phyloP scores from a whole-genome alignment of 1,140 invertebrate species.

The Drosophila biarmipes region DNA sequence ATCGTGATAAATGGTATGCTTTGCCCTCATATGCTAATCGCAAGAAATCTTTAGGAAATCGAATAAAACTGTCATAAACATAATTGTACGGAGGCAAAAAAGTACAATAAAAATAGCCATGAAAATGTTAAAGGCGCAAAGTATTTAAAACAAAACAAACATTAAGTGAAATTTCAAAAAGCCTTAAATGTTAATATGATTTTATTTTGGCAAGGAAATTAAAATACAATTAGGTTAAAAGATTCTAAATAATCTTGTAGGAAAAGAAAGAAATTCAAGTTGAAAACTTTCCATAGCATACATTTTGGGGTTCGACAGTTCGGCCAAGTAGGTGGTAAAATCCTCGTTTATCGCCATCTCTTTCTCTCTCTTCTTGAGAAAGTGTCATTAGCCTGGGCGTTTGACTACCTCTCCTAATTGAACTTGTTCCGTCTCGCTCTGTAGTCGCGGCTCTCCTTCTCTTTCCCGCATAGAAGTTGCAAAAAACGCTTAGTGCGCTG shows the following conservation, averaged over 20 bases:
- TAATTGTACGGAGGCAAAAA: conserved; percentile 55
- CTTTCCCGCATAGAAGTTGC: conserved; percentile 38
- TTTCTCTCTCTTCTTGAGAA: conserved; percentile 2
- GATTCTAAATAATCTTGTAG: no score
- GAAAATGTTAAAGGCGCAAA: conserved; percentile 9
- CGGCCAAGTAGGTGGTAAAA: conserved; percentile 28
- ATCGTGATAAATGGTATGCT: conserved; percentile 50
- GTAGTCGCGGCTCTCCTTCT: neutral
- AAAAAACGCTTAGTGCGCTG: conserved; percentile 65
- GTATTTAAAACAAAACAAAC: conserved; percentile 4
- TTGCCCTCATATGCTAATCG: conserved; percentile 58
- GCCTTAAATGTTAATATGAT: no score
- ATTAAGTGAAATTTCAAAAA: no score
- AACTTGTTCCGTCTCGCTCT: conserved; percentile 20
- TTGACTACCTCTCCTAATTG: conserved; percentile 36
- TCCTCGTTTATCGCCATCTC: conserved; percentile 6
- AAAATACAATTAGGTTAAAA: no score
- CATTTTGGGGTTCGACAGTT: conserved; percentile 3
- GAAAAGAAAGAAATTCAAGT: neutral
- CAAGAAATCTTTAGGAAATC: conserved; percentile 73
- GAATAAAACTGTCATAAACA: conserved; percentile 78
- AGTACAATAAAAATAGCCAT: conserved; percentile 48
- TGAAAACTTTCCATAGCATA: conserved; percentile 12
- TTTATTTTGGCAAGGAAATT: no score
- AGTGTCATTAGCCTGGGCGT: conserved; percentile 67